phyloP scores from a whole-genome alignment of 2,888 invertebrate species.

The Nomada goodeniana region DNA sequence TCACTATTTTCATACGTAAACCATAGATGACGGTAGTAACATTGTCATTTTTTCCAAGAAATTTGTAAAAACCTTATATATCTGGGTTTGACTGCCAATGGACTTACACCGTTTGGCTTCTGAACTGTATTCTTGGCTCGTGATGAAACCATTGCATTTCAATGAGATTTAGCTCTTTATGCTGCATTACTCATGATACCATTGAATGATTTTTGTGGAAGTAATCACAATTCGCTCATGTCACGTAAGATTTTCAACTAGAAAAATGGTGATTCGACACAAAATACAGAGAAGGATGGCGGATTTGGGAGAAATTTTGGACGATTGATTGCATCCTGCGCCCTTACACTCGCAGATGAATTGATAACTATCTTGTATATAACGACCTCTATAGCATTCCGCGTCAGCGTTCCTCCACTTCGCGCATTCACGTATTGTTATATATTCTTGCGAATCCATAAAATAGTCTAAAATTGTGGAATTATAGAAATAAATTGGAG shows the following conservation, averaged over 20 bases:
- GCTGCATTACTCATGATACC: neutral
- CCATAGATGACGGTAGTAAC: too few relatives aligned
- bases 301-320: conserved; percentile 23
- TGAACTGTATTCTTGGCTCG: too few relatives aligned
- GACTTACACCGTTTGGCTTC: too few relatives aligned
- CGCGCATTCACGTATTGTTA: conserved; percentile 74
- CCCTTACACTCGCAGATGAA: conserved; percentile 74
- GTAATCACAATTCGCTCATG: neutral
- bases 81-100: too few relatives aligned
- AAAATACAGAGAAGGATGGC: conserved; percentile 26
- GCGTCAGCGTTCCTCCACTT: conserved; percentile 56
- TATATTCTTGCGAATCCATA: conserved; percentile 66
- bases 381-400: conserved; percentile 74
- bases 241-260: conserved; percentile 42
- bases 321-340: conserved; percentile 73
- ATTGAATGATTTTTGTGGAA: neutral
- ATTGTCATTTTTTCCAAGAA: too few relatives aligned
- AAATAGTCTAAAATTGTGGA: conserved; percentile 71
- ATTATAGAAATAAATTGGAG: neutral
- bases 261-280: conserved; percentile 42
- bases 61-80: too few relatives aligned
- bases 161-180: neutral
- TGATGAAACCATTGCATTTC: too few relatives aligned
- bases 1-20: too few relatives aligned
- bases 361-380: conserved; percentile 75